Evolutionary conservation across 2,797 vertebrate species (phyloP).

Genomic region (Simalia tracyae): DNA sequence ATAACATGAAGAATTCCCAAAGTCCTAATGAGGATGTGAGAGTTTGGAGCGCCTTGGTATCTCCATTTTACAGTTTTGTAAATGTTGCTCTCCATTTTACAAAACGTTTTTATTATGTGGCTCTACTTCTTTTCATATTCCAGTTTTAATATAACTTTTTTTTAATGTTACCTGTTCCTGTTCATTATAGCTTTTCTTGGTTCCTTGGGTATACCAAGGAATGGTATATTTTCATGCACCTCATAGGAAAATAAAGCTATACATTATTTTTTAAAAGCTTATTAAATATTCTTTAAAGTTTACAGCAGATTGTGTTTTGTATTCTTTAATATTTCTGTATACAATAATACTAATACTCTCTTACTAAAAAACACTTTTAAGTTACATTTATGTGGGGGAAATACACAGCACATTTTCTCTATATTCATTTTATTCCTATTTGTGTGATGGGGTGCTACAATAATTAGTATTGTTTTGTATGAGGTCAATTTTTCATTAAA

Average conservation of each 20-base stretch:
- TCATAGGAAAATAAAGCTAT: conserved; percentile 62
- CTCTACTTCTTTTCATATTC: conserved; percentile 32
- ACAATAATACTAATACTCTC: conserved; percentile 8
- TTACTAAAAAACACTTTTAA: neutral
- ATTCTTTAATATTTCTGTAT: conserved; percentile 56
- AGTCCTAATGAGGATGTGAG: neutral
- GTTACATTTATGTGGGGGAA: neutral
- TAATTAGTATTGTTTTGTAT: neutral
- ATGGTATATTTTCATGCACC: conserved; percentile 62
- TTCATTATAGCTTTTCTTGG: conserved; percentile 43
- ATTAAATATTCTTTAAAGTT: conserved; percentile 72
- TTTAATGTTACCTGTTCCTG: conserved; percentile 9
- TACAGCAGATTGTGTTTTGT: conserved; percentile 66
- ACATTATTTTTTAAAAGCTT: conserved; percentile 70
- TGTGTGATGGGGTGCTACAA: neutral
- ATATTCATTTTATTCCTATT: neutral
- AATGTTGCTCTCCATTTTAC: conserved; percentile 13
- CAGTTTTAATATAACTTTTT: conserved; percentile 31
- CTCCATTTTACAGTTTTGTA: conserved; percentile 2
- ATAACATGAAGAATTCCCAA: neutral
- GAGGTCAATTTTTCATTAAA: conserved; percentile 1
- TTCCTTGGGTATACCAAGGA: conserved; percentile 41
- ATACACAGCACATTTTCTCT: conserved; percentile 4
- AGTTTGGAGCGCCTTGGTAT: neutral
- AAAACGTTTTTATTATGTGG: conserved; percentile 7